Percentiles rank a stretch among this genome's conserved stretches.
phyloP scores from a whole-genome alignment of 1,140 invertebrate genomes.

The Drosophila funebris region DNA sequence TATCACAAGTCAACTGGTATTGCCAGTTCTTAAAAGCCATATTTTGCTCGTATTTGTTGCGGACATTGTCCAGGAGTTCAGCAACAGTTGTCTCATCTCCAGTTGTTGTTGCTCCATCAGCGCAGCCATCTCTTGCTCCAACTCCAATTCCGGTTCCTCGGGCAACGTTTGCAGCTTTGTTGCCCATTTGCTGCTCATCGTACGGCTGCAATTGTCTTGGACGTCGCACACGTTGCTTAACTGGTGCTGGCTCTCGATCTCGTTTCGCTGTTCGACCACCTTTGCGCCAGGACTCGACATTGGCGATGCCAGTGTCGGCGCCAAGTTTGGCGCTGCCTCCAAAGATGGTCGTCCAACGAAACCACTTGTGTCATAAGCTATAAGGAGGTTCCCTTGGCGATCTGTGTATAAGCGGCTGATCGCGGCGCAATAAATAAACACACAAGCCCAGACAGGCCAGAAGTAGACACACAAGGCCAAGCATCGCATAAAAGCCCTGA shows the following conservation, averaged over 20 bases:
- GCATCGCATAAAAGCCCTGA: conserved; percentile 79
- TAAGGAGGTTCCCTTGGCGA: conserved; percentile 37
- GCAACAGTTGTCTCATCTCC: conserved; percentile 62
- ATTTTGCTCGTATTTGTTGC: conserved; percentile 69
- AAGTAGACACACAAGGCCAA: conserved; percentile 69
- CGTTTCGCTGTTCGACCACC: conserved; percentile 77
- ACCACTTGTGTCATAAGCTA: conserved; percentile 83
- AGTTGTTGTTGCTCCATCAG: conserved; percentile 31
- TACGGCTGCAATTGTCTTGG: conserved; percentile 70
- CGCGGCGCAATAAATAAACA: conserved; percentile 70
- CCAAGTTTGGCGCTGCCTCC: conserved; percentile 44
- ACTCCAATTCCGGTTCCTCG: conserved; percentile 34
- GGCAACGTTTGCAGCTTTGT: conserved; percentile 46
- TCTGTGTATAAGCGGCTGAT: conserved; percentile 45
- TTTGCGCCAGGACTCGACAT: conserved; percentile 79
- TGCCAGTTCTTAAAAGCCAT: conserved; percentile 83
- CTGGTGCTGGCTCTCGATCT: conserved; percentile 11
- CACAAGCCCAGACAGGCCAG: conserved; percentile 72
- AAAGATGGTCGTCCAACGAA: conserved; percentile 78
- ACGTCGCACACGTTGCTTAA: conserved; percentile 52
- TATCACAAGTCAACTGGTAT: conserved; percentile 83
- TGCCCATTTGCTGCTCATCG: conserved; percentile 55
- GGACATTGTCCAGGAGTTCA: conserved; percentile 66
- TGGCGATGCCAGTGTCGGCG: conserved; percentile 61
- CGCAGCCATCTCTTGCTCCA: conserved; percentile 33